phyloP scores from a whole-genome alignment of 2,113 vertebrate genomes.

The Myocastor coypus region DNA sequence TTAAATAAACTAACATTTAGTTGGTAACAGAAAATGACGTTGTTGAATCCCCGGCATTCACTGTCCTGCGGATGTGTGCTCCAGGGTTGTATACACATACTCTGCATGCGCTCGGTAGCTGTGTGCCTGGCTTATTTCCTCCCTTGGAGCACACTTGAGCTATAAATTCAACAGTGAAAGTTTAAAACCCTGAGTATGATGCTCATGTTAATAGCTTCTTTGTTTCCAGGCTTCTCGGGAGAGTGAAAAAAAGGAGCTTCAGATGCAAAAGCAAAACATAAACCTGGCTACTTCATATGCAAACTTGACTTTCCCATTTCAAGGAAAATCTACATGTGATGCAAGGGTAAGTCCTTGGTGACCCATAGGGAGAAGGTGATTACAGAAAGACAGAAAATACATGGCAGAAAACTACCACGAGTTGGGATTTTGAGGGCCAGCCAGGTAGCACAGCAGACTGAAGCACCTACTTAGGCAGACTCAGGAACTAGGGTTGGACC shows the following conservation, averaged over 20 bases:
- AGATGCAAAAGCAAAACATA: constrained; percentile 15
- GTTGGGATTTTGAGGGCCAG: neutral
- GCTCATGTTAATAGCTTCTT: neutral
- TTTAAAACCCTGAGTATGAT: neutral
- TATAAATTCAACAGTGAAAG: constrained; percentile 49
- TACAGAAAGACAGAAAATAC: neutral
- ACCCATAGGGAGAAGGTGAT: neutral
- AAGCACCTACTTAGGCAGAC: too few relatives aligned
- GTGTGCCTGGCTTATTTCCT: neutral
- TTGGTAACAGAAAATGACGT: constrained; percentile 60
- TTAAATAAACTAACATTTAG: constrained; percentile 60
- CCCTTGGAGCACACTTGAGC: neutral
- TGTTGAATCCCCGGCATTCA: neutral
- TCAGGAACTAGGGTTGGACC: too few relatives aligned
- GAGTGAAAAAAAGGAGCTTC: neutral
- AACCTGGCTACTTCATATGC: neutral
- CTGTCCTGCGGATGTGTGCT: neutral
- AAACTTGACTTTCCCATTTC: neutral
- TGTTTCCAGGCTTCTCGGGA: constrained; percentile 24
- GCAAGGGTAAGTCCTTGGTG: neutral
- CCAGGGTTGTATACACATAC: neutral
- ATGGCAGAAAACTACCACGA: neutral
- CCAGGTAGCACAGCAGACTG: too few relatives aligned
- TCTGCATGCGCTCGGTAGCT: neutral
- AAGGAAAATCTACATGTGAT: constrained; percentile 16